Conservation (phyloP, 2,113 vertebrate species). For the Lophochroa leadbeateri region DNA sequence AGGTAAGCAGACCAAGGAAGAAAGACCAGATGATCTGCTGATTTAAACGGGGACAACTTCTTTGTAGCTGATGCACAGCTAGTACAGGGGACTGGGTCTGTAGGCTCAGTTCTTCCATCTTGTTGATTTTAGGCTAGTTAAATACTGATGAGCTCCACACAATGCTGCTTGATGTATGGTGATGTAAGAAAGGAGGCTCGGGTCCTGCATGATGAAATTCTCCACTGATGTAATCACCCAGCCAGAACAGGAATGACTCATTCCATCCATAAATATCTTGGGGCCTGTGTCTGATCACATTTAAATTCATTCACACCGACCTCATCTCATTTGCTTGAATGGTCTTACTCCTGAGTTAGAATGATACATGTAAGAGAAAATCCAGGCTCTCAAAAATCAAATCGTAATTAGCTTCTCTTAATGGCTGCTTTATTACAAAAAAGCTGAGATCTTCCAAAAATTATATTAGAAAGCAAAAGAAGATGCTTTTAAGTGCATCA, state of each 20-base stretch:
- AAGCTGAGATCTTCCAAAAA: neutral
- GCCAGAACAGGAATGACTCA: slow-evolving; percentile 31
- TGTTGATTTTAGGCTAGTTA: neutral
- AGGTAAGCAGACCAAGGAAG: neutral
- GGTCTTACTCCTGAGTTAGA: neutral
- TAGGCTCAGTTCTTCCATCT: neutral
- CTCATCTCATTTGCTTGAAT: slow-evolving; percentile 30
- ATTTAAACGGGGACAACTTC: neutral
- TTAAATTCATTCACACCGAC: neutral
- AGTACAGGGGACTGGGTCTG: rapidly evolving
- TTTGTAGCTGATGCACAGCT: neutral
- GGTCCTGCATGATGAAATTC: neutral
- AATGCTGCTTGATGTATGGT: neutral
- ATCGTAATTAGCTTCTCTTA: slow-evolving; percentile 20
- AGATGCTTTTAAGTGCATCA: neutral
- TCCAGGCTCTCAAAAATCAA: slow-evolving; percentile 14
- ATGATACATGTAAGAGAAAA: slow-evolving; percentile 4
- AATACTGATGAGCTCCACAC: neutral
- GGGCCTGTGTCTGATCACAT: neutral
- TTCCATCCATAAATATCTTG: slow-evolving; percentile 18
- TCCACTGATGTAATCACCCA: neutral
- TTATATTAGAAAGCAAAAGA: neutral
- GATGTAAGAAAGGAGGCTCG: neutral
- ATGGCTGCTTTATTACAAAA: neutral
- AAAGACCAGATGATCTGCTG: neutral